Evolutionary conservation across 2,888 invertebrate species (phyloP), one percentile per base, ranked within the genome.

Genomic region (Ennomos fuscantarius): DNA sequence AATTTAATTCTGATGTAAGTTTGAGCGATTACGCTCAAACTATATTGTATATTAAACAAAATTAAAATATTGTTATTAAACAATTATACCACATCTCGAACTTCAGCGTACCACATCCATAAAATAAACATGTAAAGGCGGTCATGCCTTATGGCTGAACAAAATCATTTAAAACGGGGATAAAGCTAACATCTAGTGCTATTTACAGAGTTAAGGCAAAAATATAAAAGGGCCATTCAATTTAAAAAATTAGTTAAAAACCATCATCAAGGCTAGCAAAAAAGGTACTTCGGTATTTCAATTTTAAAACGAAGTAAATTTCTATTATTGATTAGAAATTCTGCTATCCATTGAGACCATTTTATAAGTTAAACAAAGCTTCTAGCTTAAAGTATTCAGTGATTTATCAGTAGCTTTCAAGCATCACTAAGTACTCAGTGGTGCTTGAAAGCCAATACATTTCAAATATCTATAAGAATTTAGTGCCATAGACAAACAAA

Each of bases 81-180:
- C n/a, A n/a, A n/a, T n/a, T n/a, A n/a, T n/a, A n/a, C n/a, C n/a
- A n/a, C n/a, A n/a, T n/a, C 34, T 46, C 45, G 40, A 44, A 48
- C 35, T 57, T 67, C 65, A 76, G 72, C 70, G 73, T 72, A 74
- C 64, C 74, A 66, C 63, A 71, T 64, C 56, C 56, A 47, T 47
- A 53, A 54, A 51, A 68, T 63, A 63, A 68, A 66, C 46, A 59
- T 42, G 9, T 34, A 71, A 71, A 66, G 61, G 70, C 69, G 65
- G 50, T 67, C 79, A 81, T 77, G 78, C 76, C 71, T 66, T 60
- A 54, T 46, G 67, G 72, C 69, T 66, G 70, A 73, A 68, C 56
- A 70, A 68, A 62, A 63, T 58, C 55, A 50, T 60, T 57, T 34
- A 36, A 39, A 58, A 35, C 2, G 40, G 64, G 63, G 63, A 66